Evolutionary conservation across 2,797 vertebrate genomes (phyloP).

Genomic region (Dendrocincla tyrannina): DNA sequence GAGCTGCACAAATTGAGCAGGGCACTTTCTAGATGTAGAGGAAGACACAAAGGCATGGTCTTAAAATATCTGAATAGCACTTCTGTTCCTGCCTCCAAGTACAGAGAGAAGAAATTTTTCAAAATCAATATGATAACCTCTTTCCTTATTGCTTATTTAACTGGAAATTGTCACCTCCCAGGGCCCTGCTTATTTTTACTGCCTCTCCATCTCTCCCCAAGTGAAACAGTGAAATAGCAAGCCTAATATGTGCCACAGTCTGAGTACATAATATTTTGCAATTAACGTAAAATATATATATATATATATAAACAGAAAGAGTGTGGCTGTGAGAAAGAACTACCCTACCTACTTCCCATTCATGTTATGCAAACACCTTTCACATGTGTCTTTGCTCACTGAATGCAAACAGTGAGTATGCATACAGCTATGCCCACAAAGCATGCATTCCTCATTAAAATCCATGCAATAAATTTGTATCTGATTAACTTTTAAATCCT

Average conservation of each 20-base stretch:
- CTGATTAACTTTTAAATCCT: conserved; percentile 59
- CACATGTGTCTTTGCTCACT: conserved; percentile 50
- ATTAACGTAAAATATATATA: conserved; percentile 34
- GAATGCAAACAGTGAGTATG: conserved; percentile 53
- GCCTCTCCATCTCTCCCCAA: background rate
- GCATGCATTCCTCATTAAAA: conserved; percentile 47
- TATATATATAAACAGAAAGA: conserved; percentile 31
- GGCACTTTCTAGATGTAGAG: background rate
- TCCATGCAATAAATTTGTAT: conserved; percentile 46
- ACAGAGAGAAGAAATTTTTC: background rate
- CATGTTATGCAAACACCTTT: conserved; percentile 62
- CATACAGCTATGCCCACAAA: conserved; percentile 31
- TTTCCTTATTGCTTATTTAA: conserved; percentile 9
- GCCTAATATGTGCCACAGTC: background rate
- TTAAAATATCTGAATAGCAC: conserved; percentile 8
- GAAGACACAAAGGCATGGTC: background rate
- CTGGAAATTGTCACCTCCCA: background rate
- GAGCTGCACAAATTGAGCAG: background rate
- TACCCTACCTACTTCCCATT: conserved; percentile 52
- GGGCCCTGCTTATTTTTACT: background rate
- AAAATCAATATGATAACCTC: background rate
- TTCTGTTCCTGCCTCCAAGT: conserved; percentile 17
- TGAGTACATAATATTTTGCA: conserved; percentile 44
- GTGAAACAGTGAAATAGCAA: background rate
- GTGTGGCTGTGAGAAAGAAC: conserved; percentile 17